A percentile compares a stretch with the other conserved stretches of the same genome.
phyloP scores from a whole-genome alignment of 2,797 vertebrate genomes.

The Trachops cirrhosus region DNA sequence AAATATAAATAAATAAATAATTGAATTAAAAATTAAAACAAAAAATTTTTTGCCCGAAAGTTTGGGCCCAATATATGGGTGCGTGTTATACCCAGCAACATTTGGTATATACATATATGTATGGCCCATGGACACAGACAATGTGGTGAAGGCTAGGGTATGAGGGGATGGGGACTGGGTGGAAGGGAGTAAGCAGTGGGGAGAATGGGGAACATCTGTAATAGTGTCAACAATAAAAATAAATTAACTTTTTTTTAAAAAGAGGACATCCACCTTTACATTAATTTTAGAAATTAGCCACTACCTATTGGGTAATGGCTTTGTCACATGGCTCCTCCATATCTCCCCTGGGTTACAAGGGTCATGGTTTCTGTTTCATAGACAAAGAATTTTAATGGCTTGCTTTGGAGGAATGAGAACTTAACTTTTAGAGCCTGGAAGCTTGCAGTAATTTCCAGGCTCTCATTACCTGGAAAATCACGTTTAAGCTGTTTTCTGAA shows the following conservation, averaged over 20 bases:
- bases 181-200: background rate
- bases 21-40: no score
- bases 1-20: no score
- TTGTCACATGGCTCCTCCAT: background rate
- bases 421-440: slow-evolving; percentile 10
- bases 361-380: background rate
- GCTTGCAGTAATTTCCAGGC: slow-evolving; percentile 36
- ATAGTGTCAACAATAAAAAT: background rate
- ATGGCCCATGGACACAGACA: background rate
- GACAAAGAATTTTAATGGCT: background rate
- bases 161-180: background rate
- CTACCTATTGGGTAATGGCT: background rate
- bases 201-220: background rate
- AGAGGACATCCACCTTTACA: background rate
- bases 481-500: slow-evolving; percentile 45
- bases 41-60: no score
- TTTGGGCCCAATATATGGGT: no score
- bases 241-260: background rate
- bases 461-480: slow-evolving; percentile 29
- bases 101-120: background rate
- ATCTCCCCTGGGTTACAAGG: background rate
- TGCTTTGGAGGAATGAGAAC: slow-evolving; percentile 3
- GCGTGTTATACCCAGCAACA: no score
- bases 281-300: background rate
- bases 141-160: no score